Base-by-base conservation (phyloP, 1,140 invertebrate genomes). In the Drosophila ohnishii region DNA sequence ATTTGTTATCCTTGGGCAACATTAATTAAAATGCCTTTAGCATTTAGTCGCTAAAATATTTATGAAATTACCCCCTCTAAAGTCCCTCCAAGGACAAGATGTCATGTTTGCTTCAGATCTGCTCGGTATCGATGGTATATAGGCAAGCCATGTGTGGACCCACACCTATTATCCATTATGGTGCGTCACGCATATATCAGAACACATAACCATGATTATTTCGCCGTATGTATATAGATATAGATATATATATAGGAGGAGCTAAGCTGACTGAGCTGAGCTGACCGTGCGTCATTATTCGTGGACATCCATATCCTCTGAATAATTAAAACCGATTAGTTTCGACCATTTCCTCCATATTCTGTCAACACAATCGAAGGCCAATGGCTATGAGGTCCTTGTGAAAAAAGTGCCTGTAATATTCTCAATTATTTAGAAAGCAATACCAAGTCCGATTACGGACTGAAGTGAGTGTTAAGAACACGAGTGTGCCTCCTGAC, bases 31-130 rank as follows among this genome's bases (percentile, higher is more conserved):
- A 35, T 25, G 9, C 32, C 48, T 28, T 22, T 16, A 28, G 30
- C 34, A 35, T 57, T 69, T 48, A 70, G 64, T 39, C 19, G 10
- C 39, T 71, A 42, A 78, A 78, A 72, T 42, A 78, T 65, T 78
- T 35, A 78, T 78, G 66, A 55, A 78, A 78, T 40, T 25, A 58
- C 34, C 14, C 8, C 25, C 19, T 22, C 22, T 25, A n/a, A 11
- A 25, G 5, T 47, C 8, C 16, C 9, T 14, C 7, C 13, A 47
- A 19, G 19, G 45, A 47, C n/a, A 28, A 45, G n/a, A 51, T 66
- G 44, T 66, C 35, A 19, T 32, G n/a, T 56, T 67, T 25, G 42
- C 51, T n/a, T 35, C 11, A 40, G 66, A 78, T 78, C 48, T 57
- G 34, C 22, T 53, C 25, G 34, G 72, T 64, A 60, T 64, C 48